phyloP scores from a whole-genome alignment of 2,113 vertebrate species.

The Suncus etruscus region DNA sequence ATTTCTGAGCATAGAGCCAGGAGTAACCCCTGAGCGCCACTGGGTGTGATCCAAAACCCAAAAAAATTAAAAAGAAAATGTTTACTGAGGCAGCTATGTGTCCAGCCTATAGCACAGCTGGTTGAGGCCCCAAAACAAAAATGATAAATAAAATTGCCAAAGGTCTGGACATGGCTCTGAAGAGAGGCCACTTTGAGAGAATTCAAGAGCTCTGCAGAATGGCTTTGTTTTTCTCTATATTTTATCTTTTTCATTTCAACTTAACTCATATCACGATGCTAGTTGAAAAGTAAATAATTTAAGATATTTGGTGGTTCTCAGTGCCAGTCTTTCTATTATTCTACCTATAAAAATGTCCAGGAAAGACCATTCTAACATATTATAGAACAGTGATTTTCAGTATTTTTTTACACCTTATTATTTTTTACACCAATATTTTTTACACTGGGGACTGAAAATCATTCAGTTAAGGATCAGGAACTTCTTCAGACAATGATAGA shows the following conservation, averaged over 20 bases:
- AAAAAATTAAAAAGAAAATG: no score
- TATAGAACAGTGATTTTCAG: not conserved
- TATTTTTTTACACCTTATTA: no score
- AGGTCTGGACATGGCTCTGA: not conserved
- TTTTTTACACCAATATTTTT: no score
- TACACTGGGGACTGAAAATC: no score
- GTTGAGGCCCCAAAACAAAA: no score
- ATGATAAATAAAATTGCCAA: not conserved
- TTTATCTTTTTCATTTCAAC: constrained; percentile 10
- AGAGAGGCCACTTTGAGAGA: not conserved
- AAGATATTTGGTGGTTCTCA: not conserved
- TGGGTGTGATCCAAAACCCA: no score
- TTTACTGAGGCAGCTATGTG: no score
- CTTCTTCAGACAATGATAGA: no score
- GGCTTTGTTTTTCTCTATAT: not conserved
- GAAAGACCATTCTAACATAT: not conserved
- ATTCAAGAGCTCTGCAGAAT: constrained; percentile 43
- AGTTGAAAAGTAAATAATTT: constrained; percentile 17
- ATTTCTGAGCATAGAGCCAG: no score
- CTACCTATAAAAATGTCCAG: constrained; percentile 22
- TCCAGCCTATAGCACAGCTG: no score
- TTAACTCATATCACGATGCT: not conserved
- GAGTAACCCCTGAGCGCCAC: no score
- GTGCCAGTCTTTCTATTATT: constrained; percentile 11
- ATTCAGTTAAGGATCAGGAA: no score